A percentile compares a stretch with the other conserved stretches of the same genome.
These are phyloP conservation scores for Carpatolechia fugitivella DNA, from an alignment of 2,888 invertebrate species.

Conservation along the genomic window DNA sequence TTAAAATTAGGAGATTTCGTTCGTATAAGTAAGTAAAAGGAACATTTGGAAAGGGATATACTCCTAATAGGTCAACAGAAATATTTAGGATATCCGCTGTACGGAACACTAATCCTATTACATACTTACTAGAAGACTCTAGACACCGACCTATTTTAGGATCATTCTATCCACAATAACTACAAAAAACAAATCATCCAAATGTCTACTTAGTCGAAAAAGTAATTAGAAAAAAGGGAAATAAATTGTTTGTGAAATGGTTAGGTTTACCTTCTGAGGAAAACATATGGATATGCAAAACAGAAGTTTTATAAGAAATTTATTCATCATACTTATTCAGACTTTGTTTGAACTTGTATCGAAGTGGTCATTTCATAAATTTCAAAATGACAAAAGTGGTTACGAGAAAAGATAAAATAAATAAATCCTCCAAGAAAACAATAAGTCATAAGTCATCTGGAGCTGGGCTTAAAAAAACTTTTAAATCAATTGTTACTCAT, in stretches of 20 bases:
- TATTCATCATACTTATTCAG: too few relatives aligned
- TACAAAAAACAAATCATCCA: neutral
- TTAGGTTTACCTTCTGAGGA: slow-evolving; percentile 18
- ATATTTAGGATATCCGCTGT: slow-evolving; percentile 33
- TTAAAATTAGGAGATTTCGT: slow-evolving; percentile 30
- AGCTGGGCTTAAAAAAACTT: too few relatives aligned
- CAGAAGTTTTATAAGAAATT: neutral
- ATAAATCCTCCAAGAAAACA: slow-evolving; percentile 36
- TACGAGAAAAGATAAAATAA: slow-evolving; percentile 35
- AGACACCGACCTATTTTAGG: neutral
- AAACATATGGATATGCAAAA: slow-evolving; percentile 24
- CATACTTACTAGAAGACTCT: neutral
- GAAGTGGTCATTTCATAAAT: slow-evolving; percentile 16
- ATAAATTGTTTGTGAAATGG: slow-evolving; percentile 19
- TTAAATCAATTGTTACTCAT: neutral
- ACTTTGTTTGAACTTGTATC: neutral
- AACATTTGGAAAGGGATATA: slow-evolving; percentile 34
- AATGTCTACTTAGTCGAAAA: neutral
- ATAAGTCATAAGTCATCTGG: slow-evolving; percentile 33
- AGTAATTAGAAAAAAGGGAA: neutral
- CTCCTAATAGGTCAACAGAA: slow-evolving; percentile 39
- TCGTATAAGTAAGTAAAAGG: slow-evolving; percentile 27
- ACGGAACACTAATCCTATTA: slow-evolving; percentile 23
- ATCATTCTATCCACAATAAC: neutral
- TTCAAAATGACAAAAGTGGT: slow-evolving; percentile 17